Percentiles rank a stretch among this genome's conserved stretches.
Conservation (phyloP, 2,113 vertebrate species). For the Malurus melanocephalus region DNA sequence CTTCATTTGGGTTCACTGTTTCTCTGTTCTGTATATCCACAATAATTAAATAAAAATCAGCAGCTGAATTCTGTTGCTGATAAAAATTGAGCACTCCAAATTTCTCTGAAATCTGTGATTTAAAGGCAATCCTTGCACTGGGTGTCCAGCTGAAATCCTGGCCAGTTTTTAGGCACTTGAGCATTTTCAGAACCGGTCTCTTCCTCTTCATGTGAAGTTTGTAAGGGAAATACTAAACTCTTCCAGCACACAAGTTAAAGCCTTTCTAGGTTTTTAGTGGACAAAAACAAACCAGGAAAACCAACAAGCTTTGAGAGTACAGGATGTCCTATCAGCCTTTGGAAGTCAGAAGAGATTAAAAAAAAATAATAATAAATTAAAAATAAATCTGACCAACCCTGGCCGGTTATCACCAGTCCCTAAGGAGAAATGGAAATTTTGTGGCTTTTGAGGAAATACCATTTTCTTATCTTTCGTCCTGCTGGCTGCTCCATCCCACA, state of each 20-base stretch:
- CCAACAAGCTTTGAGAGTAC: neutral
- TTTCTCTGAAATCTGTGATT: neutral
- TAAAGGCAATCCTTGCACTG: neutral
- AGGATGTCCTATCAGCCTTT: neutral
- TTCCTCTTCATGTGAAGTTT: neutral
- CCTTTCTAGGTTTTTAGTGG: neutral
- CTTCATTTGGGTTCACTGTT: neutral
- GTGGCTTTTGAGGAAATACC: neutral
- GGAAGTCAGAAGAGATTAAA: neutral
- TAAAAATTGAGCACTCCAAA: neutral
- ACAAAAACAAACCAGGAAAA: neutral
- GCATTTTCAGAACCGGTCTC: neutral
- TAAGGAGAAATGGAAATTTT: neutral
- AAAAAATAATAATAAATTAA: neutral
- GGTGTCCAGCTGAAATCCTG: neutral
- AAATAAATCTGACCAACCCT: neutral
- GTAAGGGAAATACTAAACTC: neutral
- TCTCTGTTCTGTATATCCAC: neutral
- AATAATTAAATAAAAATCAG: neutral
- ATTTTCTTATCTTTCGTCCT: neutral
- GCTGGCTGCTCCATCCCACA: neutral
- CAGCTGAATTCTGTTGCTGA: neutral
- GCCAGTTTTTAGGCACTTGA: neutral
- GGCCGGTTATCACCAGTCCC: neutral
- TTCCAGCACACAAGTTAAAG: neutral